phyloP scores from a whole-genome alignment of 2,113 vertebrate species.

The Tyrannus savana region DNA sequence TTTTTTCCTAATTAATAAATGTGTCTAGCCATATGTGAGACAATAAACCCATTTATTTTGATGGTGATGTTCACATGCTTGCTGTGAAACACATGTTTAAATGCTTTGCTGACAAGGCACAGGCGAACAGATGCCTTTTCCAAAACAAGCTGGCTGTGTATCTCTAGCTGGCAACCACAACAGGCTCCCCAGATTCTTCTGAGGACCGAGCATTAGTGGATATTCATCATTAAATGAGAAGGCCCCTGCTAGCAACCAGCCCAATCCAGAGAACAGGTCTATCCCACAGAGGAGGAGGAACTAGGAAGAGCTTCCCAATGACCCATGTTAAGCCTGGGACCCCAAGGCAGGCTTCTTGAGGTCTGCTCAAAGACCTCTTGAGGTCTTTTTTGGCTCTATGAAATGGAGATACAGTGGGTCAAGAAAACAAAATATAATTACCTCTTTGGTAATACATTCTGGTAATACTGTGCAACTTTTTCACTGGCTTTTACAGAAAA shows the following conservation, averaged over 20 bases:
- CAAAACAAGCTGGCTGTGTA: neutral
- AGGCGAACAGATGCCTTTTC: constrained; percentile 31
- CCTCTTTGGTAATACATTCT: neutral
- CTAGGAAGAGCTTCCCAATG: neutral
- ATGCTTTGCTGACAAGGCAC: constrained; percentile 34
- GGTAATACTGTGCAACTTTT: neutral
- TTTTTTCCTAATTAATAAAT: constrained; percentile 9
- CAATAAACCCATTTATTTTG: constrained; percentile 52
- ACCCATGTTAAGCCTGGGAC: neutral
- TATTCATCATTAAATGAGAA: neutral
- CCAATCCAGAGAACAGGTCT: neutral
- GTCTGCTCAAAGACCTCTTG: neutral
- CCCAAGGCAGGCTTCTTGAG: neutral
- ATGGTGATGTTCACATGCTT: constrained; percentile 20
- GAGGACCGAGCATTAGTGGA: neutral
- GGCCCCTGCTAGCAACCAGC: neutral
- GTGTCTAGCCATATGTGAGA: constrained; percentile 35
- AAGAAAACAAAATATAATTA: neutral
- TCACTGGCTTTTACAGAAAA: neutral
- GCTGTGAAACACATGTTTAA: constrained; percentile 37
- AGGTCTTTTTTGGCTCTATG: neutral
- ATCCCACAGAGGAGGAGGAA: neutral
- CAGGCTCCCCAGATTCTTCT: neutral
- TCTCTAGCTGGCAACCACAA: neutral
- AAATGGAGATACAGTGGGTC: accelerated